Conservation (phyloP, 1,140 invertebrate genomes). For the Proales similis region DNA sequence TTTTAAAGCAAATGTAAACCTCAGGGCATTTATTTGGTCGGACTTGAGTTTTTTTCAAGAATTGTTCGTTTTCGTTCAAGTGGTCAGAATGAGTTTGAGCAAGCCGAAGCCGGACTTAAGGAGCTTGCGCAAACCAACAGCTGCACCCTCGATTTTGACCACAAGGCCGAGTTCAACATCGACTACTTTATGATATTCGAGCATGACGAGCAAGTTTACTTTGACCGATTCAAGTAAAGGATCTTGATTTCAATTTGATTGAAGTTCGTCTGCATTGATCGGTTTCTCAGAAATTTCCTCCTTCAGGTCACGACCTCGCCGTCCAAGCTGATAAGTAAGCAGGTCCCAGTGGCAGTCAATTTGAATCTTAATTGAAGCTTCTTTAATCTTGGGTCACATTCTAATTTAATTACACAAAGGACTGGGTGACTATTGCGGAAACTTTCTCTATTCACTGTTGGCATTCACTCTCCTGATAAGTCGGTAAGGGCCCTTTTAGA, state of each 20-base stretch:
- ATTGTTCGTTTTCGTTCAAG: too few relatives aligned
- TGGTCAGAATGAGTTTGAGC: too few relatives aligned
- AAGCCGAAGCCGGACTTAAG: too few relatives aligned
- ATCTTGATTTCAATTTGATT: neutral
- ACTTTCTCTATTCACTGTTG: slow-evolving; percentile 14
- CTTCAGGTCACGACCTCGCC: slow-evolving; percentile 2
- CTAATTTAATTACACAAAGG: slow-evolving; percentile 5
- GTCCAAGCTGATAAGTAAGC: neutral
- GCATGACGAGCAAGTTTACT: slow-evolving; percentile 18
- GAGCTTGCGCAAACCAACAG: too few relatives aligned
- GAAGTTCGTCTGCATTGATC: neutral
- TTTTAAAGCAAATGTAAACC: too few relatives aligned
- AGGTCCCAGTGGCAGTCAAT: neutral
- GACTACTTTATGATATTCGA: slow-evolving; percentile 35
- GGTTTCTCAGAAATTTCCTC: slow-evolving; percentile 7
- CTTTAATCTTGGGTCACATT: neutral
- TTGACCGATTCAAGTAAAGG: slow-evolving; percentile 4
- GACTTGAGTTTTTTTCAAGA: too few relatives aligned
- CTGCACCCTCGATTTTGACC: too few relatives aligned
- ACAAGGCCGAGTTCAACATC: slow-evolving; percentile 8
- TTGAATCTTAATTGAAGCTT: neutral
- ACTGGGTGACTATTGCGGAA: slow-evolving; percentile 9
- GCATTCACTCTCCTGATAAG: slow-evolving; percentile 6
- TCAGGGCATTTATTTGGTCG: too few relatives aligned
- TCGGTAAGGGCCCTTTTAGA: neutral